Evolutionary conservation across 2,888 invertebrate species (phyloP).

Genomic region (Drosophila atroscutellata): DNA sequence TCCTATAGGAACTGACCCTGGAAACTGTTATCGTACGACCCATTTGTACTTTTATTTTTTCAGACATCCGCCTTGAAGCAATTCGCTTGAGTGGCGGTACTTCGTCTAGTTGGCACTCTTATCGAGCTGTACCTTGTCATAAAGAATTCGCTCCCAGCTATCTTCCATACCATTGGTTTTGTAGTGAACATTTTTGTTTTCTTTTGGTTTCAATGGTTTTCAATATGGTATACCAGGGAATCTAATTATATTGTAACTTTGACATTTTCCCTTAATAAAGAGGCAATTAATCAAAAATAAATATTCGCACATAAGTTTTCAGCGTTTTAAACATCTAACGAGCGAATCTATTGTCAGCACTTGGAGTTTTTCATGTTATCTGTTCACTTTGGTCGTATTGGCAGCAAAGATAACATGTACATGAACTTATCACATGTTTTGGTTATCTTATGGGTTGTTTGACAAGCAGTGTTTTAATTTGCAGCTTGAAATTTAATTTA

Average conservation of each 20-base stretch:
- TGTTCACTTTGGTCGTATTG: background rate
- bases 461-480: slow-evolving; percentile 7
- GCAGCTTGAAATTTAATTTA: background rate
- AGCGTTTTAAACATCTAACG: background rate
- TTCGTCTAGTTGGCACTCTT: slow-evolving; percentile 3
- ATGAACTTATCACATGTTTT: slow-evolving; percentile 24
- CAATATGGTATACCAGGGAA: background rate
- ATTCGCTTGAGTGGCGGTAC: slow-evolving; percentile 1
- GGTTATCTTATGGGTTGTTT: slow-evolving; percentile 13
- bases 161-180: background rate
- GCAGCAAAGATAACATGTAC: slow-evolving; percentile 16
- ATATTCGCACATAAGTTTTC: background rate
- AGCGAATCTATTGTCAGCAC: background rate
- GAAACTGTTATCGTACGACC: slow-evolving; percentile 34
- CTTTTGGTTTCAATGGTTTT: background rate
- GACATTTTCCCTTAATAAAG: background rate
- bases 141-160: background rate
- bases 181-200: background rate
- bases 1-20: slow-evolving; percentile 44
- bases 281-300: background rate
- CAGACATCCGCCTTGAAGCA: slow-evolving; percentile 22
- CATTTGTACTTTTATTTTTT: background rate
- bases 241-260: background rate
- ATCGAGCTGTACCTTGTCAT: slow-evolving; percentile 12
- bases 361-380: background rate